Percentiles rank a stretch among this genome's conserved stretches.
Conservation (phyloP, 1,140 invertebrate genomes). For the Brachionus sp. region DNA sequence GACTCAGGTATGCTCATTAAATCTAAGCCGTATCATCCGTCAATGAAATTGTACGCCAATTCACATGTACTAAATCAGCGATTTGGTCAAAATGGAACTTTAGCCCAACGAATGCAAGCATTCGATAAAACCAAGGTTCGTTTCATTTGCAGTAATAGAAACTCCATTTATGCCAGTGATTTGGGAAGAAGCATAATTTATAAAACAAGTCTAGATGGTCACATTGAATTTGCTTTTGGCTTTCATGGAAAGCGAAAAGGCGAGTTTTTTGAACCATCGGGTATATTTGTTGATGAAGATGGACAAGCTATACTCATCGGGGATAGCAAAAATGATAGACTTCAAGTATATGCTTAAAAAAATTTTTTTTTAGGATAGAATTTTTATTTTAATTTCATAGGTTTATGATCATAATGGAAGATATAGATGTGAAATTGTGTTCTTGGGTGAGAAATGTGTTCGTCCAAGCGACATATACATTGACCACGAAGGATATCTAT, state of each 20-base stretch:
- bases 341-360: not conserved
- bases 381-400: slow-evolving; percentile 14
- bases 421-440: slow-evolving; percentile 22
- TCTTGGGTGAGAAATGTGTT: slow-evolving; percentile 1
- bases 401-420: slow-evolving; percentile 31
- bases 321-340: slow-evolving; percentile 42
- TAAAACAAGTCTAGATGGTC: slow-evolving; percentile 12
- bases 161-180: slow-evolving; percentile 39
- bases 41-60: not conserved
- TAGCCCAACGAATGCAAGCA: not conserved
- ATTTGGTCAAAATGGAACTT: not conserved
- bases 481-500: slow-evolving; percentile 6
- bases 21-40: not conserved
- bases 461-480: slow-evolving; percentile 45
- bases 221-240: slow-evolving; percentile 36
- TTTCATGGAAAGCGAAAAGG: not conserved
- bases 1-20: not conserved
- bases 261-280: slow-evolving; percentile 25
- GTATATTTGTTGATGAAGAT: slow-evolving; percentile 28
- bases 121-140: slow-evolving; percentile 40
- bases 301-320: slow-evolving; percentile 14
- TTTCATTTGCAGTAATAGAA: not conserved
- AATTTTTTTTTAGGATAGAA: not conserved
- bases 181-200: slow-evolving; percentile 35
- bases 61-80: not conserved